These are phyloP conservation scores for Torymus texanus DNA, from an alignment of 2,888 invertebrate species.

Conservation along the genomic window DNA sequence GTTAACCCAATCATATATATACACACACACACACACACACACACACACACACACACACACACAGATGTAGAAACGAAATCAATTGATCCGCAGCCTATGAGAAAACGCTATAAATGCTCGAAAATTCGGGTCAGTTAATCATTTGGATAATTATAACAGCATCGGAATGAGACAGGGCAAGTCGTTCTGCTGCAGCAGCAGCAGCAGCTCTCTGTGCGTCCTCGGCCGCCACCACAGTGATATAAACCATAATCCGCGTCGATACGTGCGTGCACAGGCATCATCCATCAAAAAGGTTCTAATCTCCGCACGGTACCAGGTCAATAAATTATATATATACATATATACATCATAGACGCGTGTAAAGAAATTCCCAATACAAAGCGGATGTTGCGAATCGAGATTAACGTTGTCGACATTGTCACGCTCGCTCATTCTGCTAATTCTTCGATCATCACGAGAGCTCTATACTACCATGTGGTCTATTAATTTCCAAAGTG, in stretches of 20 bases:
- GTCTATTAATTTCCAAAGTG: too few species aligned
- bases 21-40: too few species aligned
- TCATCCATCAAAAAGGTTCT: conserved; percentile 41
- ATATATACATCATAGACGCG: too few species aligned
- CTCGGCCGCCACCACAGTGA: background rate
- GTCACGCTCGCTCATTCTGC: background rate
- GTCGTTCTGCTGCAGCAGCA: background rate
- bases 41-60: too few species aligned
- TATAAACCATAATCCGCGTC: conserved; percentile 39
- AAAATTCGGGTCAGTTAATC: conserved; percentile 37
- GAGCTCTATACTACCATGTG: too few species aligned
- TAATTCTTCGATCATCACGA: too few species aligned
- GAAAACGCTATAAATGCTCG: background rate
- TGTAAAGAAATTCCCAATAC: conserved; percentile 16
- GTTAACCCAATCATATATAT: too few species aligned
- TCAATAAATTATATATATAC: conserved; percentile 5
- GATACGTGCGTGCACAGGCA: background rate
- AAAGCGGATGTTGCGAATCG: conserved; percentile 4
- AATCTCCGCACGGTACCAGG: conserved; percentile 6
- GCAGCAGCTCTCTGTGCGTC: background rate
- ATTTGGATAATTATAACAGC: conserved; percentile 23
- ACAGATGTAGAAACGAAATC: too few species aligned
- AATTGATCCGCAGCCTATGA: background rate
- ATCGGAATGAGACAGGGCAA: conserved; percentile 22
- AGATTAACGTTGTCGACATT: background rate